Percentiles rank a stretch among this genome's conserved stretches.
These are phyloP conservation scores for Chouioia cunea DNA, from an alignment of 2,888 invertebrate genomes.

Conservation along the genomic window DNA sequence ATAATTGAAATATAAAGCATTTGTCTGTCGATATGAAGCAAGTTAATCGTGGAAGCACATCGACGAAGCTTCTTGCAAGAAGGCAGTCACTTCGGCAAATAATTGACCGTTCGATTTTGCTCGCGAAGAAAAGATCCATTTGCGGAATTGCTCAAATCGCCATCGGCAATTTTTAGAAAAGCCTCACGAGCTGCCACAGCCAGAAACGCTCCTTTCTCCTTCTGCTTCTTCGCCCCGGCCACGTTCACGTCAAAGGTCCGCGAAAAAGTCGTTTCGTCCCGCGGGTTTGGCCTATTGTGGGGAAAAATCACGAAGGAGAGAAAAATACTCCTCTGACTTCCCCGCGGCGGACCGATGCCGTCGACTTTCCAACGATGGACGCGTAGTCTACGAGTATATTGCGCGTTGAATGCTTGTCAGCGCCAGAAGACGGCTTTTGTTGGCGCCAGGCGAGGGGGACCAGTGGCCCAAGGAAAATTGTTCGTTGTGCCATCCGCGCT, in stretches of 20 bases:
- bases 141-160: conserved; percentile 66
- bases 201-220: conserved; percentile 16
- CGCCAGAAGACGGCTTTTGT: conserved; percentile 55
- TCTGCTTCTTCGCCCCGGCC: conserved; percentile 26
- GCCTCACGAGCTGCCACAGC: conserved; percentile 49
- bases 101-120: conserved; percentile 62
- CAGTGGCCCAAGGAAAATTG: conserved; percentile 66
- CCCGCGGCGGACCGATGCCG: neutral
- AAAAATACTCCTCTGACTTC: conserved; percentile 13
- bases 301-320: conserved; percentile 53
- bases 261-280: conserved; percentile 36
- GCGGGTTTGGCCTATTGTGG: conserved; percentile 50
- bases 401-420: conserved; percentile 65
- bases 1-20: conserved; percentile 12
- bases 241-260: conserved; percentile 42
- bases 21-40: no score
- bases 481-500: conserved; percentile 59
- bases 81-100: conserved; percentile 43
- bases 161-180: conserved; percentile 60
- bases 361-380: conserved; percentile 18
- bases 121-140: conserved; percentile 59
- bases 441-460: conserved; percentile 22
- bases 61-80: conserved; percentile 6
- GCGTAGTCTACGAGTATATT: conserved; percentile 14
- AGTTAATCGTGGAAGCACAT: no score